Base-by-base conservation (phyloP, 2,888 invertebrate genomes). In the Apantesis nais region DNA sequence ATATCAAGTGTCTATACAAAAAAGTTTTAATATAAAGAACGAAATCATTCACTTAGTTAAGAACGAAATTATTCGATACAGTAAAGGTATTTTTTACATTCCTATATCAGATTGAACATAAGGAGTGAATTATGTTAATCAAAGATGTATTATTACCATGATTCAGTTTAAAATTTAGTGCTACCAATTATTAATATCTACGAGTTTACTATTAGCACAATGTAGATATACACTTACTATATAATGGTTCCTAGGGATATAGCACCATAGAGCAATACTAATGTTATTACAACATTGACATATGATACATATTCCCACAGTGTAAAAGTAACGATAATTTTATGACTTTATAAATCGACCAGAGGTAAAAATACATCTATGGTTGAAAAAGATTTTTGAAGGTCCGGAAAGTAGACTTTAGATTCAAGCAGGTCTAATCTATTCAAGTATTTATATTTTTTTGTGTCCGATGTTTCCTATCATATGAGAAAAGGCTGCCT, bases 131-230 rank as follows among this genome's bases (percentile, higher is more conserved):
- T 48, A 19, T 64, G 64, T 34, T 12, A 31, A 44, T 44, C 44
- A 63, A 31, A 31, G 44, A 44, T 44, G 44, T 63, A 63, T 63
- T 31, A 63, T 41, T 62, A 39, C 37, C 25, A n/a, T n/a, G 7
- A 34, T 62, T 37, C 11, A n/a, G n/a, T 52, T 52, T 3, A 2
- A 52, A 52, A n/a, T 39, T 12, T 52, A 52, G 8, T 8, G 9
- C 48, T 16, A 55, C 1, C 25, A 55, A n/a, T 9, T 11, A 11
- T 25, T 16, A 44, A 44, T 16, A 44, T 19, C 16, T 44, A 19
- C 12, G 39, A 12, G 12, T 39, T 2, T 39, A 12, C 1, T 14
- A 44, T 14, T 14, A 2, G 16, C 16, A 19, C 19, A 19, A 19
- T 5, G 16, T 14, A 16, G 44, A 2, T 44, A 1, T 44, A 3